These are phyloP conservation scores for Trachymyrmex septentrionalis DNA, from an alignment of 1,140 invertebrate species.

Conservation along the genomic window DNA sequence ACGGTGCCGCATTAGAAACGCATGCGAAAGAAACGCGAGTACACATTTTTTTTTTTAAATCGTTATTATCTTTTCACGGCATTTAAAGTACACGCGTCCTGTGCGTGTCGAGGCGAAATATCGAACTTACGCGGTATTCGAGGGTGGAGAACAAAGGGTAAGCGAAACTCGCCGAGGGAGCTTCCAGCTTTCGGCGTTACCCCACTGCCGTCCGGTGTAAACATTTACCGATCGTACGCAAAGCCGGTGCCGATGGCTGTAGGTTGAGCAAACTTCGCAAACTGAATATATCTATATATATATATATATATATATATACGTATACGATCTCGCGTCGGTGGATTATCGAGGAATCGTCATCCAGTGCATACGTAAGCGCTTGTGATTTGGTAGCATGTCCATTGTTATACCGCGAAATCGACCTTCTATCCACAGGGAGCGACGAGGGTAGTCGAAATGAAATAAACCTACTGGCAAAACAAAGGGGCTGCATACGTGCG, in stretches of 20 bases:
- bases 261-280: constrained; percentile 64
- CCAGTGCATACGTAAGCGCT: constrained; percentile 59
- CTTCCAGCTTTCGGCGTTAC: constrained; percentile 48
- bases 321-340: constrained; percentile 48
- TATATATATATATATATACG: constrained; percentile 4
- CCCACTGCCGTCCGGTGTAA: constrained; percentile 64
- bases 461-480: constrained; percentile 55
- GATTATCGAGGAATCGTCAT: constrained; percentile 63
- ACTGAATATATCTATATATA: constrained; percentile 53
- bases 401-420: constrained; percentile 63
- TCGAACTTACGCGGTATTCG: constrained; percentile 19
- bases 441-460: constrained; percentile 52
- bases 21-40: background rate
- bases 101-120: constrained; percentile 8
- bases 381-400: constrained; percentile 55
- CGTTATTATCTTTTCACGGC: background rate
- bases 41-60: background rate
- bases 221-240: constrained; percentile 77
- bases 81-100: background rate
- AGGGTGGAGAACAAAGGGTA: constrained; percentile 49
- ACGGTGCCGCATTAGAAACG: background rate
- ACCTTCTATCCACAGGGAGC: constrained; percentile 31
- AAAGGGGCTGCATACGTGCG: constrained; percentile 50
- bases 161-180: constrained; percentile 36
- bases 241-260: constrained; percentile 73